These are phyloP conservation scores for Rhagologus leucostigma DNA, from an alignment of 2,113 vertebrate genomes.

Conservation along the genomic window DNA sequence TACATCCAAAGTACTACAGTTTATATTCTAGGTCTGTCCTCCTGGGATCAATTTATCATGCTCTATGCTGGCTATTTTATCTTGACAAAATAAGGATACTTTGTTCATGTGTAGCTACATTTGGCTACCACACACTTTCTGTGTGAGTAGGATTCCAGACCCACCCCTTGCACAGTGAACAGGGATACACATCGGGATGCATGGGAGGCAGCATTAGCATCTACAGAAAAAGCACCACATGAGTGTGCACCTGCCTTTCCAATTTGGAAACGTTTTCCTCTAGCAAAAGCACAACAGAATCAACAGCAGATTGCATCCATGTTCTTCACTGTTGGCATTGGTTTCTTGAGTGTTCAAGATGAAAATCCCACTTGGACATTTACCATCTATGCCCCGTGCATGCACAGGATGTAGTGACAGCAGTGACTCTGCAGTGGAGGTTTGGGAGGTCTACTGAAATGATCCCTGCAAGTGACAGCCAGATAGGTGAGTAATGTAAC, in stretches of 20 bases:
- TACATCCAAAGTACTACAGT: constrained; percentile 10
- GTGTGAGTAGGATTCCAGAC: not conserved
- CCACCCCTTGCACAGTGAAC: accelerated
- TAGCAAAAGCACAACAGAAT: not conserved
- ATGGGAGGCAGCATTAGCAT: accelerated
- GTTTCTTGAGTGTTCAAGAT: not conserved
- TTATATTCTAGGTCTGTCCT: constrained; percentile 33
- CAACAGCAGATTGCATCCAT: not conserved
- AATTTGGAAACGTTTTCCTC: not conserved
- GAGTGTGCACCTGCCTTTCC: not conserved
- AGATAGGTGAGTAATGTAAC: not conserved
- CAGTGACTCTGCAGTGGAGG: not conserved
- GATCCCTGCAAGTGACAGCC: not conserved
- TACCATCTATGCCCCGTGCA: not conserved
- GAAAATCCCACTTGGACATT: not conserved
- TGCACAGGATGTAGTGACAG: not conserved
- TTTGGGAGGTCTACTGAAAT: not conserved
- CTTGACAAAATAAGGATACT: constrained; percentile 9
- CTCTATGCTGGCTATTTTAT: not conserved
- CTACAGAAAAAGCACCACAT: not conserved
- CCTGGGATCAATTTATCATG: constrained; percentile 54
- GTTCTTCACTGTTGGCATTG: not conserved
- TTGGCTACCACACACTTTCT: not conserved
- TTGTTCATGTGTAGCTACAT: not conserved
- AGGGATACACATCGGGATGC: not conserved